A percentile compares a stretch with the other conserved stretches of the same genome.
These are phyloP conservation scores for Chrysolina oricalcia DNA, from an alignment of 2,888 invertebrate species.

Conservation along the genomic window DNA sequence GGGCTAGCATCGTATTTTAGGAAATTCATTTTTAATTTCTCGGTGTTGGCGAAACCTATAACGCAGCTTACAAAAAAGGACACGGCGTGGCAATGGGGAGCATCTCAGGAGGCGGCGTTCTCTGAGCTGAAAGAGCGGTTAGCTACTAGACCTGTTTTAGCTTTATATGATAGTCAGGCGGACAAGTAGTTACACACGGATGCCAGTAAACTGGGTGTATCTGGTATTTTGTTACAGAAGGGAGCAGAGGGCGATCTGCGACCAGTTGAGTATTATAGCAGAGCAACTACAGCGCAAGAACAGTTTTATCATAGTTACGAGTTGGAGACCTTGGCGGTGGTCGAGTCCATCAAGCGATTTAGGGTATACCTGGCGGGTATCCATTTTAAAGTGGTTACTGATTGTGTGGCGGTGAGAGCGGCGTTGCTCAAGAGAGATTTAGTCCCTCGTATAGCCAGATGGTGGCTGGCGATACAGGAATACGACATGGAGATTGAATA, in stretches of 20 bases:
- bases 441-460: constrained; percentile 52
- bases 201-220: constrained; percentile 53
- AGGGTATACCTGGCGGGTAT: constrained; percentile 31
- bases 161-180: constrained; percentile 51
- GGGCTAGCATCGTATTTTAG: constrained; percentile 57
- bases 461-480: constrained; percentile 54
- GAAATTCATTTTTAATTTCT: constrained; percentile 47
- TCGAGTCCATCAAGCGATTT: constrained; percentile 51
- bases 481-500: constrained; percentile 51
- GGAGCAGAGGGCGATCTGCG: constrained; percentile 35
- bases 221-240: constrained; percentile 57
- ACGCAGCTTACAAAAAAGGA: constrained; percentile 33
- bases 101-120: constrained; percentile 47
- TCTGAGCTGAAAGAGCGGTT: constrained; percentile 41
- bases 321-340: constrained; percentile 55
- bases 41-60: constrained; percentile 33
- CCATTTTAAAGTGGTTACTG: constrained; percentile 47
- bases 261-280: constrained; percentile 45
- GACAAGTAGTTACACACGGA: constrained; percentile 60
- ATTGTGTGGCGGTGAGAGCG: constrained; percentile 47
- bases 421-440: constrained; percentile 51
- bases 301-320: constrained; percentile 45
- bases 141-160: constrained; percentile 51
- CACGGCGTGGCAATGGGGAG: constrained; percentile 42
- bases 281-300: constrained; percentile 18